These are phyloP conservation scores for Chrysochloris asiatica DNA, from an alignment of 2,113 vertebrate species.

Conservation along the genomic window DNA sequence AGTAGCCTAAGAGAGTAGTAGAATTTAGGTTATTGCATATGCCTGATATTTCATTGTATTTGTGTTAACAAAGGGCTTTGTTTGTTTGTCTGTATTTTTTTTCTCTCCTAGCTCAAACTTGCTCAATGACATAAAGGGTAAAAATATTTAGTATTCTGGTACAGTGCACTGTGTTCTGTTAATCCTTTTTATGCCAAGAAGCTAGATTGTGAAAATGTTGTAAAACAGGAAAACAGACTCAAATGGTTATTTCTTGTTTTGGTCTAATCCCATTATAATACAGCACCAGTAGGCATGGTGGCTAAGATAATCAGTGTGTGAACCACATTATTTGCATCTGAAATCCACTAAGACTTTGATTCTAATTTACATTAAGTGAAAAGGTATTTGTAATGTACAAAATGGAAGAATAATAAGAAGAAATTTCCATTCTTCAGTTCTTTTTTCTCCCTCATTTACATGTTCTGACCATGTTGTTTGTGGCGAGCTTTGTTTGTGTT, in stretches of 20 bases:
- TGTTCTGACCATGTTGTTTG: neutral
- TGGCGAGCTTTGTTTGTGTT: conserved; percentile 9
- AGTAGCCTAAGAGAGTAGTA: neutral
- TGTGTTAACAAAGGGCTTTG: neutral
- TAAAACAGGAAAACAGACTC: conserved; percentile 69
- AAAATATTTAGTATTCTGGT: conserved; percentile 64
- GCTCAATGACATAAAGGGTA: conserved; percentile 55
- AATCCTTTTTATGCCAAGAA: conserved; percentile 66
- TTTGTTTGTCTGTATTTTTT: neutral
- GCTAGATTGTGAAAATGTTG: conserved; percentile 64
- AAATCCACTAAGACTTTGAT: conserved; percentile 38
- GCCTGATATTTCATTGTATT: conserved; percentile 4
- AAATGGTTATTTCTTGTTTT: conserved; percentile 63
- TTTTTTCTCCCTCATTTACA: conserved; percentile 1
- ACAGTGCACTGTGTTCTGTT: conserved; percentile 38
- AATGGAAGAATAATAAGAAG: conserved; percentile 17
- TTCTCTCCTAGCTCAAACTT: conserved; percentile 21
- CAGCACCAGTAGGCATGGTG: neutral
- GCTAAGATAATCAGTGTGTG: conserved; percentile 27
- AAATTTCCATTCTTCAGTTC: neutral
- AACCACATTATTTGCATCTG: neutral
- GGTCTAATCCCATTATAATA: conserved; percentile 56
- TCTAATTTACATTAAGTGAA: conserved; percentile 49
- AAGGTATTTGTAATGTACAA: conserved; percentile 46
- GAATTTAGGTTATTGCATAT: conserved; percentile 29